Base-by-base conservation (phyloP, 2,888 invertebrate genomes). In the Alsophila aescularia region DNA sequence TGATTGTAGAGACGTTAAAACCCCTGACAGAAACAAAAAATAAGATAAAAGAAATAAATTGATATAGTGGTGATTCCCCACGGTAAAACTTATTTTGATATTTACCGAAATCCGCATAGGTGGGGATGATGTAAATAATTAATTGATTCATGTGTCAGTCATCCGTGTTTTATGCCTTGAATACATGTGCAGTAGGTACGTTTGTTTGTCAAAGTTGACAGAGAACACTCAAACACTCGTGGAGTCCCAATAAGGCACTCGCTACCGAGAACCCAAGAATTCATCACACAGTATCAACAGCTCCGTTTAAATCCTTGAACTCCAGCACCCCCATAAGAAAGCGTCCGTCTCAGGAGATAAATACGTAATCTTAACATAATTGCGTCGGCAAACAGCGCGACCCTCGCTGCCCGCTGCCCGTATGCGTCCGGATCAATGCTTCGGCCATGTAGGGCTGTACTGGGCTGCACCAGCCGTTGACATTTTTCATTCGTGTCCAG, bases 311-410 rank as follows among this genome's bases (percentile, higher is more conserved):
- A 35, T 57, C 27, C 14, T 52, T 47, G 9, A 12, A 16, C 29
- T 32, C 35, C 61, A 63, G 45, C 53, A 67, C 81, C 82, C 83
- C 82, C 78, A 83, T 81, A 83, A 85, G 85, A 81, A 87, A 85
- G 81, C 77, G 77, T 81, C 77, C 77, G 77, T 79, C 80, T 82
- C 77, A 74, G 76, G 83, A 87, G 88, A 90, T 88, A 89, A 88
- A 90, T 88, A 87, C 84, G 85, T 90, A 89, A 90, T 90, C 88
- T 90, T 87, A 84, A 86, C 82, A 87, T 87, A 89, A 90, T 89
- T 88, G 89, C 78, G 77, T 79, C 67, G 69, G 78, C 82, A 77
- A 78, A 77, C 76, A 73, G 74, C 68, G 57, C 62, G 51, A 67
- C 80, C 83, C 79, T 74, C 69, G 72, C 71, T 73, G 75, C 70